phyloP scores from a whole-genome alignment of 2,113 vertebrate genomes.

The Zapus hudsonius region DNA sequence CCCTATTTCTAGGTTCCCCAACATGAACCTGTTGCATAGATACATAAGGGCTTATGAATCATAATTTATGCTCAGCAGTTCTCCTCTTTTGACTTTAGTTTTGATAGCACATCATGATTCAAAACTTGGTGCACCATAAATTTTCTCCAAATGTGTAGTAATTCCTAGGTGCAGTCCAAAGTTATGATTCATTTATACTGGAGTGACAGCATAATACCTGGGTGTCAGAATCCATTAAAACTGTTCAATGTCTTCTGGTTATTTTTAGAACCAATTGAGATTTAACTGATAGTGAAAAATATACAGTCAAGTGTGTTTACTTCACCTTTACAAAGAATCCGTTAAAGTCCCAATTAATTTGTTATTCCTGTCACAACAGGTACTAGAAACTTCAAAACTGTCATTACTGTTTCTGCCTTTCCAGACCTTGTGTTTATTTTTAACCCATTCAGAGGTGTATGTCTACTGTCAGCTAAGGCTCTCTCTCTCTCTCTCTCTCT shows the following conservation, averaged over 20 bases:
- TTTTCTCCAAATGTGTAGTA: slow-evolving; percentile 99
- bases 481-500: background rate
- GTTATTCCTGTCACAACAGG: slow-evolving; percentile 99
- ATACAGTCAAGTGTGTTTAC: slow-evolving; percentile 99
- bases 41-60: slow-evolving; percentile 76
- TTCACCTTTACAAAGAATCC: slow-evolving; percentile 99
- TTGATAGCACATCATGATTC: slow-evolving; percentile 98
- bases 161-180: slow-evolving; percentile 97
- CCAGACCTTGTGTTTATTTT: slow-evolving; percentile 91
- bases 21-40: slow-evolving; percentile 79
- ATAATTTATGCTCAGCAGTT: slow-evolving; percentile 94
- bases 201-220: slow-evolving; percentile 99
- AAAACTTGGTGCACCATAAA: slow-evolving; percentile 94
- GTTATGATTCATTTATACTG: slow-evolving; percentile 99
- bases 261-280: slow-evolving; percentile 99
- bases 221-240: slow-evolving; percentile 99
- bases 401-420: slow-evolving; percentile 92
- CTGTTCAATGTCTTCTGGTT: slow-evolving; percentile 99
- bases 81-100: slow-evolving; percentile 90
- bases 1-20: slow-evolving; percentile 72
- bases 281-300: slow-evolving; percentile 99
- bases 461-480: slow-evolving; percentile 21
- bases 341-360: slow-evolving; percentile 99
- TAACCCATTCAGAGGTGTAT: slow-evolving; percentile 86
- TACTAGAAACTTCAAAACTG: slow-evolving; percentile 98